Evolutionary conservation across 2,888 invertebrate species (phyloP).

Genomic region (Rhagophthalmus giganteus): DNA sequence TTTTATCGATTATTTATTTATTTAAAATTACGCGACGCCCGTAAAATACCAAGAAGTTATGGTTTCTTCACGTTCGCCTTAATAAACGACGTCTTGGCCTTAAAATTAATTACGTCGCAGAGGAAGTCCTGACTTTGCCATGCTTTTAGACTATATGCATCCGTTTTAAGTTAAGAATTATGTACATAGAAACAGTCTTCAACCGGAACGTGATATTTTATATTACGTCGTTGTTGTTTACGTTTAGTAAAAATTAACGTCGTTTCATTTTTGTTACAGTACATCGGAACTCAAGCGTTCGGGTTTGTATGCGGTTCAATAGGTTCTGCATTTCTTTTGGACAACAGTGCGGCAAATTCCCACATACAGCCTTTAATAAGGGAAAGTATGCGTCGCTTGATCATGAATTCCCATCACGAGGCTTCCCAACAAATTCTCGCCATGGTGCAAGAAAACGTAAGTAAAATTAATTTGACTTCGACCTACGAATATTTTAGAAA

Average conservation of each 20-base stretch:
- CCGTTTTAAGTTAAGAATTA: too few relatives aligned
- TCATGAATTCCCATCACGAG: constrained; percentile 76
- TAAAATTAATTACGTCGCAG: too few relatives aligned
- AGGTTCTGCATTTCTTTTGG: constrained; percentile 76
- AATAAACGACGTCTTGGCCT: too few relatives aligned
- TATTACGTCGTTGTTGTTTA: background rate
- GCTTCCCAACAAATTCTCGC: constrained; percentile 69
- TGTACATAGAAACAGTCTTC: too few relatives aligned
- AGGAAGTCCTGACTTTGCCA: too few relatives aligned
- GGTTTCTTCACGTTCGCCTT: too few relatives aligned
- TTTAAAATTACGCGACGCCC: too few relatives aligned
- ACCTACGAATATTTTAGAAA: constrained; percentile 29
- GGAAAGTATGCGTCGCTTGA: constrained; percentile 70
- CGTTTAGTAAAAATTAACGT: constrained; percentile 1
- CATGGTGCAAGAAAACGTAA: constrained; percentile 84
- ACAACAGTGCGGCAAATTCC: constrained; percentile 80
- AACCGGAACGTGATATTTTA: too few relatives aligned
- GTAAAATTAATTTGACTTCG: constrained; percentile 44
- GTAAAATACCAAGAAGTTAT: too few relatives aligned
- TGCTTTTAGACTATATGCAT: too few relatives aligned
- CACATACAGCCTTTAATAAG: constrained; percentile 76
- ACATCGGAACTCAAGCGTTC: constrained; percentile 70
- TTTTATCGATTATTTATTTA: background rate
- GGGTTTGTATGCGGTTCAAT: constrained; percentile 72
- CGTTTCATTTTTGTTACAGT: constrained; percentile 59